Evolutionary conservation across 2,888 invertebrate species (phyloP).

Genomic region (Candidula unifasciata): DNA sequence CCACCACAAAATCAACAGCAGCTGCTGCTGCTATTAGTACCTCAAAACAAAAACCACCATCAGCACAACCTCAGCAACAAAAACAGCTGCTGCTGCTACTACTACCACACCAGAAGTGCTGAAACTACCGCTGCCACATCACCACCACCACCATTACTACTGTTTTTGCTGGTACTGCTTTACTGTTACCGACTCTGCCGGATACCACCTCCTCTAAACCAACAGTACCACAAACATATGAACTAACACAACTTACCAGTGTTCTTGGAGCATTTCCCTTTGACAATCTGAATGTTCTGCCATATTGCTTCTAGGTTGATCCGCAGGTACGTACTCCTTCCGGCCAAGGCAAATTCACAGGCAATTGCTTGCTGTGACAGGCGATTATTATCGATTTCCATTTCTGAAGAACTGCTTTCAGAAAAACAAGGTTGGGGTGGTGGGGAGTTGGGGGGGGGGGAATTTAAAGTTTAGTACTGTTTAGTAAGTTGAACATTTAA

Average conservation of each 20-base stretch:
- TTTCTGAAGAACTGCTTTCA: too few species aligned
- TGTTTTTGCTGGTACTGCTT: conserved; percentile 25
- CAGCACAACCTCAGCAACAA: too few species aligned
- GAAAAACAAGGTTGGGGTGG: too few species aligned
- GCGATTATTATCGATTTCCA: too few species aligned
- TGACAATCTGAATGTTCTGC: conserved; percentile 58
- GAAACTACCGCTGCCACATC: not conserved
- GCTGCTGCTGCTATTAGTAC: conserved; percentile 35
- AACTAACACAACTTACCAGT: conserved; percentile 55
- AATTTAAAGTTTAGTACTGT: too few species aligned
- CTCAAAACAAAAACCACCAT: too few species aligned
- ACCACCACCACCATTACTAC: conserved; percentile 31
- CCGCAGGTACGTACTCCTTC: conserved; percentile 59
- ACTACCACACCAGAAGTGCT: conserved; percentile 1
- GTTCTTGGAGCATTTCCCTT: conserved; percentile 51
- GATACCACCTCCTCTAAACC: not conserved
- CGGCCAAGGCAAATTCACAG: conserved; percentile 52
- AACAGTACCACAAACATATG: not conserved
- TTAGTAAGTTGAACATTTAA: too few species aligned
- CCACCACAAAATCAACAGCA: too few species aligned
- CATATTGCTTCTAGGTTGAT: conserved; percentile 60
- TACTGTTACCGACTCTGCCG: conserved; percentile 34
- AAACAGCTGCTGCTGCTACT: conserved; percentile 25
- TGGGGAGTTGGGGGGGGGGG: too few species aligned
- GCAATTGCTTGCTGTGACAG: too few species aligned